Evolutionary conservation across 1,140 invertebrate genomes (phyloP).

Genomic region (Kradibia gibbosae): DNA sequence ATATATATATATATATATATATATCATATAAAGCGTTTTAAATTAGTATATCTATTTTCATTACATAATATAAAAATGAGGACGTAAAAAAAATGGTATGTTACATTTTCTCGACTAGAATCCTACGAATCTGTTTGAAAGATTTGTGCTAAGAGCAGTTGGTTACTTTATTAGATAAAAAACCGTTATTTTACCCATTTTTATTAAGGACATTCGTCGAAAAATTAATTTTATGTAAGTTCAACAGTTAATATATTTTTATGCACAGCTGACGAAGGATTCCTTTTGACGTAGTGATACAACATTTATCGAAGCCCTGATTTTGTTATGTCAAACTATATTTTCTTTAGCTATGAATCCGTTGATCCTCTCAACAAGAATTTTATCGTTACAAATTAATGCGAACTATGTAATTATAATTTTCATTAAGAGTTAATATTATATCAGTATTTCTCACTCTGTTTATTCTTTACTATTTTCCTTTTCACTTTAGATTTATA

Average conservation of each 20-base stretch:
- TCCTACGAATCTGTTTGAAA: not conserved
- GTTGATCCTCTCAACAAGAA: not conserved
- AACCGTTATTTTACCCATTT: not conserved
- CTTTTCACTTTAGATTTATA: conserved; percentile 52
- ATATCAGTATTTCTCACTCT: conserved; percentile 45
- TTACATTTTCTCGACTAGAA: not conserved
- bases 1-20: not conserved
- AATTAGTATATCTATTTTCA: not conserved
- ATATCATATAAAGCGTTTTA: not conserved
- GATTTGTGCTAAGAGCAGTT: not conserved
- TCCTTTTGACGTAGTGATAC: not conserved
- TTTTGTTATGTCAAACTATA: not conserved
- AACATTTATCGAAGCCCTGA: not conserved
- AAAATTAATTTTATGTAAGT: not conserved
- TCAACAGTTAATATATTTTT: not conserved
- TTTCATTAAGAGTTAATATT: conserved; percentile 26
- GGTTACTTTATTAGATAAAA: not conserved
- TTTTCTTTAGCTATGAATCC: conserved; percentile 4
- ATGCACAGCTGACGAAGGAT: not conserved
- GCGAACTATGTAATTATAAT: not conserved
- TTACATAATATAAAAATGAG: not conserved
- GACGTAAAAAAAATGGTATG: not conserved
- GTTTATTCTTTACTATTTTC: conserved; percentile 49
- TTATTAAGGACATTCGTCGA: not conserved
- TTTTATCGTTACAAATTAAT: not conserved